Evolutionary conservation across 1,140 invertebrate genomes (phyloP).

Genomic region (Drosophila tristis): DNA sequence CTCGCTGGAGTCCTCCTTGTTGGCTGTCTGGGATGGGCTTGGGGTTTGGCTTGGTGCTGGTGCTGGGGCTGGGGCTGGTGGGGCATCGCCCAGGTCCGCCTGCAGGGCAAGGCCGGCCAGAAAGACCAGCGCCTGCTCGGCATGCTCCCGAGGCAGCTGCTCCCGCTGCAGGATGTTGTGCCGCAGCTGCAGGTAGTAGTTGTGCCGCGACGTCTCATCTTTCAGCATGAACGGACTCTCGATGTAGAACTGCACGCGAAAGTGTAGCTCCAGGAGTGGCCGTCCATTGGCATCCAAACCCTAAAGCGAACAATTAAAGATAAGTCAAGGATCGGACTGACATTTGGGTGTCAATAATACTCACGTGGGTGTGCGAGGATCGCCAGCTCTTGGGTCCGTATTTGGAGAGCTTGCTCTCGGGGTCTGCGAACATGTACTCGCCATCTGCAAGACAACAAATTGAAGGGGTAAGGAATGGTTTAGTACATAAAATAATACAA

Average conservation of each 20-base stretch:
- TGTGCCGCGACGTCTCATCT: constrained; percentile 94
- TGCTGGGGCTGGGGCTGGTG: constrained; percentile 44
- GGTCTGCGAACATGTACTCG: constrained; percentile 97
- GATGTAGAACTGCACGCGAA: constrained; percentile 97
- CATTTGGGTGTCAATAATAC: constrained; percentile 50
- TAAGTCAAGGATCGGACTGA: background rate
- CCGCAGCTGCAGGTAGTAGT: constrained; percentile 97
- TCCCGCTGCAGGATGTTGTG: constrained; percentile 92
- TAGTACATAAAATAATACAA: background rate
- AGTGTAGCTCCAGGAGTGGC: constrained; percentile 94
- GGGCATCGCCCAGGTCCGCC: constrained; percentile 93
- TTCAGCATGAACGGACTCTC: constrained; percentile 93
- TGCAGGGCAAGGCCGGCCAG: constrained; percentile 95
- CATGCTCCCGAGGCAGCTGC: constrained; percentile 87
- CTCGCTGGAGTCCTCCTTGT: constrained; percentile 31
- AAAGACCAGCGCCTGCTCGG: constrained; percentile 90
- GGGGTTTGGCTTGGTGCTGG: constrained; percentile 4
- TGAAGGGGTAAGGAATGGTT: background rate
- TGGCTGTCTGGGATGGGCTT: too few relatives aligned
- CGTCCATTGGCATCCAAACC: constrained; percentile 95
- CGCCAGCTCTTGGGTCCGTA: constrained; percentile 98
- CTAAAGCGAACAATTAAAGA: constrained; percentile 84
- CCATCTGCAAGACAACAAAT: constrained; percentile 89
- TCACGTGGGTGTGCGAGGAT: constrained; percentile 95
- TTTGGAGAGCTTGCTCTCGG: constrained; percentile 97